Evolutionary conservation across 1,140 invertebrate genomes (phyloP).

Genomic region (Chironomus tepperi): DNA sequence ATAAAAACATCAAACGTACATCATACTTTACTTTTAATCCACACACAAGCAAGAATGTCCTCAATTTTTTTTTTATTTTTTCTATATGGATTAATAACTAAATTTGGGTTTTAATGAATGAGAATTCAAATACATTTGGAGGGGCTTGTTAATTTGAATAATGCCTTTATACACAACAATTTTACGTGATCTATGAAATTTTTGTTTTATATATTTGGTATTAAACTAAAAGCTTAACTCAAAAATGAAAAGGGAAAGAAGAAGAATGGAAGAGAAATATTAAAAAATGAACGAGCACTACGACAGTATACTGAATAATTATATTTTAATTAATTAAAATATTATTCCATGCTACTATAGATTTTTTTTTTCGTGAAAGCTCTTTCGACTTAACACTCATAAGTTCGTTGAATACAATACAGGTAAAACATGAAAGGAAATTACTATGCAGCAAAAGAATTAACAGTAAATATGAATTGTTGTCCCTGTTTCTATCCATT

Average conservation of each 20-base stretch:
- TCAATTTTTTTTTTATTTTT: too few species aligned
- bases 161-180: too few species aligned
- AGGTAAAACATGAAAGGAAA: not conserved
- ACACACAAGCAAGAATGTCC: too few species aligned
- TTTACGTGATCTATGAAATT: not conserved
- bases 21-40: too few species aligned
- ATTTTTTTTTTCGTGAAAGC: not conserved
- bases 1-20: too few species aligned
- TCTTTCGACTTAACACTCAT: not conserved
- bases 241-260: not conserved
- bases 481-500: not conserved
- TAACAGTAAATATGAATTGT: not conserved
- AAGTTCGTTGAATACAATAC: not conserved
- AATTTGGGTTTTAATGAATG: too few species aligned
- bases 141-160: too few species aligned
- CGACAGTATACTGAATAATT: slow-evolving; percentile 1
- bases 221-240: not conserved
- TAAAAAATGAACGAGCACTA: not conserved
- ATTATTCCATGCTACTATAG: slow-evolving; percentile 3
- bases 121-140: too few species aligned
- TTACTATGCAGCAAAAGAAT: not conserved
- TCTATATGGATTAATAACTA: too few species aligned
- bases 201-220: not conserved
- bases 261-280: not conserved
- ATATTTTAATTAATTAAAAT: slow-evolving; percentile 20